phyloP scores from a whole-genome alignment of 35 echinoderm and acorn worm species.

The Apostichopus californicus region DNA sequence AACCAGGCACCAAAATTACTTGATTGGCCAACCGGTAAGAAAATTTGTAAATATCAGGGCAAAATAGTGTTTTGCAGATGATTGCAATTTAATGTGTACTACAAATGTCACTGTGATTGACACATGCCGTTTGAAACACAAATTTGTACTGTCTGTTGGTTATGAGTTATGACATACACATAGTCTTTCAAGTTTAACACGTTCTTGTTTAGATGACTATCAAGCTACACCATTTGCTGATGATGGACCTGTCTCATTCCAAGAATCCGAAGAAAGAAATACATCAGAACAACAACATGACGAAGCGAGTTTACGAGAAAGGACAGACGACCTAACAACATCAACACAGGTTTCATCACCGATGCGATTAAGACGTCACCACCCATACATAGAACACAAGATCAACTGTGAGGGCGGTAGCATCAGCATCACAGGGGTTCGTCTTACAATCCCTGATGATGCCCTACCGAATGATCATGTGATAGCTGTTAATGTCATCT shows the following conservation, averaged over 20 bases:
- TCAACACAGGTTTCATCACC: neutral
- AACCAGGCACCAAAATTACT: too few species aligned
- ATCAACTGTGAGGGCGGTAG: neutral
- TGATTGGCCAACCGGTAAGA: too few species aligned
- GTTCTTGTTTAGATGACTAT: neutral
- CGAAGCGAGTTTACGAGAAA: neutral
- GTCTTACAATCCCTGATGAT: neutral
- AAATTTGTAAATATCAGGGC: too few species aligned
- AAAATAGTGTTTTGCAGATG: too few species aligned
- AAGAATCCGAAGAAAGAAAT: neutral
- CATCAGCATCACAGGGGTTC: neutral
- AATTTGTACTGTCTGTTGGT: too few species aligned
- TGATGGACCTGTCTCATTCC: neutral
- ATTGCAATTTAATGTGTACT: too few species aligned
- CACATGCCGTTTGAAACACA: too few species aligned
- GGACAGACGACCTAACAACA: neutral
- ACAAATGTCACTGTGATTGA: too few species aligned
- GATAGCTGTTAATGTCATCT: neutral
- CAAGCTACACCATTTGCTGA: neutral
- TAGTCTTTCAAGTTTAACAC: neutral
- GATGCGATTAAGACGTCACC: neutral
- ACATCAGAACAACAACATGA: neutral
- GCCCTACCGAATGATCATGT: neutral
- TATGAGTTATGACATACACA: too few species aligned
- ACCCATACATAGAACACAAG: neutral